phyloP scores from a whole-genome alignment of 2,888 invertebrate genomes.

The Dendrolimus pini region DNA sequence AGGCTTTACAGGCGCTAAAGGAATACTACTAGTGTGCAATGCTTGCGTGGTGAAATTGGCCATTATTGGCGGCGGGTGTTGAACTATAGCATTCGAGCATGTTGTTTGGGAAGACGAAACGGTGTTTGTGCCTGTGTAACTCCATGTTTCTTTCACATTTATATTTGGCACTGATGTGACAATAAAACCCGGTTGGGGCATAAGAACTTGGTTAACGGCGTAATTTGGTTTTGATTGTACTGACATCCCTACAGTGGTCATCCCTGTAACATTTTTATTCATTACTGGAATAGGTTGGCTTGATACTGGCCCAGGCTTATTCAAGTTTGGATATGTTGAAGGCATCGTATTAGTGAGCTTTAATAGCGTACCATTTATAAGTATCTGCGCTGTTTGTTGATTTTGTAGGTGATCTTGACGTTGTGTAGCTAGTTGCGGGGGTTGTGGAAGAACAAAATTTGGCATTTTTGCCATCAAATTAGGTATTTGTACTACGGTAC shows the following conservation, averaged over 20 bases:
- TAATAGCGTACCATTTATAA: slow-evolving; percentile 70
- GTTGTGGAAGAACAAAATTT: slow-evolving; percentile 67
- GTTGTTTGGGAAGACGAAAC: slow-evolving; percentile 45
- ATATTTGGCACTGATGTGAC: slow-evolving; percentile 75
- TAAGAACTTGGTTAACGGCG: slow-evolving; percentile 66
- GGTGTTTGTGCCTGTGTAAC: slow-evolving; percentile 46
- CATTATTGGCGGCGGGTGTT: slow-evolving; percentile 54
- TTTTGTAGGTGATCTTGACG: slow-evolving; percentile 61
- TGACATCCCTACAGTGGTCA: slow-evolving; percentile 64
- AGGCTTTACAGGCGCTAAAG: slow-evolving; percentile 64
- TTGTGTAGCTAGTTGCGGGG: slow-evolving; percentile 46
- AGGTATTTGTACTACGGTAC: slow-evolving; percentile 78
- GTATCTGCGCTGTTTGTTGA: slow-evolving; percentile 63
- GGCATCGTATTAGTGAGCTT: slow-evolving; percentile 62
- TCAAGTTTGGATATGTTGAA: slow-evolving; percentile 45
- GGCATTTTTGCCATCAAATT: slow-evolving; percentile 77
- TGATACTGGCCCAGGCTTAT: slow-evolving; percentile 51
- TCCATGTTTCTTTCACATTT: slow-evolving; percentile 68
- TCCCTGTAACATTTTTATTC: slow-evolving; percentile 65
- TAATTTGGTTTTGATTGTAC: slow-evolving; percentile 71
- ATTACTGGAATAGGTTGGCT: slow-evolving; percentile 55
- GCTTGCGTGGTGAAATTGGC: slow-evolving; percentile 52
- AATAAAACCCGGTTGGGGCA: slow-evolving; percentile 68
- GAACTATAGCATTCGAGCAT: slow-evolving; percentile 52
- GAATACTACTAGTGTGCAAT: slow-evolving; percentile 63